Percentiles rank a stretch among this genome's conserved stretches.
These are phyloP conservation scores for Mnemiopsis leidyi DNA, from an alignment of 37 sponge, comb jelly and placozoan species.

Conservation along the genomic window DNA sequence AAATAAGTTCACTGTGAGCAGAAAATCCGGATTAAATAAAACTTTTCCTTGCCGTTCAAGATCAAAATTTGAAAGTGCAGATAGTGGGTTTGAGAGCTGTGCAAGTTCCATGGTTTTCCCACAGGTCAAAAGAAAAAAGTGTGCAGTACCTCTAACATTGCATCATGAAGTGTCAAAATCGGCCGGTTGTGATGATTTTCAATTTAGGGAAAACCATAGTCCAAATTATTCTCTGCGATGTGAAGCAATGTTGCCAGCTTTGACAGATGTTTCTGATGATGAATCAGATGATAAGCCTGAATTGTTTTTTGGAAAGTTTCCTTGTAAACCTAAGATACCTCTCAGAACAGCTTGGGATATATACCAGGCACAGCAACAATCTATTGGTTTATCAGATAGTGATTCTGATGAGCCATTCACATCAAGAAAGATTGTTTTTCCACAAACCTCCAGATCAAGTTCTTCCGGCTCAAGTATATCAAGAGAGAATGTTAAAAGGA, in stretches of 20 bases:
- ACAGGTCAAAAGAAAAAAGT: slow-evolving; percentile 32
- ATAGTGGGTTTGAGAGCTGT: slow-evolving; percentile 62
- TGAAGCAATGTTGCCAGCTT: slow-evolving; percentile 57
- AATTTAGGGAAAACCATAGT: neutral
- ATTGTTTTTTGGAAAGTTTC: slow-evolving; percentile 62
- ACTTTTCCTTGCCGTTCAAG: neutral
- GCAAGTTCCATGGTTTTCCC: neutral
- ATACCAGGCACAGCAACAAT: slow-evolving; percentile 38
- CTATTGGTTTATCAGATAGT: neutral
- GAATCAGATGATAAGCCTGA: slow-evolving; percentile 32
- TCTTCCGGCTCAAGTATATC: slow-evolving; percentile 40
- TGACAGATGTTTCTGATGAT: slow-evolving; percentile 40
- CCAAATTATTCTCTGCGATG: neutral
- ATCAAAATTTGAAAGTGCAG: slow-evolving; percentile 16
- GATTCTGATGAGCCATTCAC: slow-evolving; percentile 12
- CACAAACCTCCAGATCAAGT: slow-evolving; percentile 5
- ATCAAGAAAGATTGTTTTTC: neutral
- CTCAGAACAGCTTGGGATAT: neutral
- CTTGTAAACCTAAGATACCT: neutral
- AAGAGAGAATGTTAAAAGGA: neutral
- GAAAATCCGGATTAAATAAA: neutral
- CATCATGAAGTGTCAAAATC: neutral
- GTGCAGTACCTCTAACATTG: neutral
- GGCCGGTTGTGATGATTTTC: neutral
- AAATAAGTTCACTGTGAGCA: neutral